These are phyloP conservation scores for Spodoptera littoralis DNA, from an alignment of 2,888 invertebrate species.

Conservation along the genomic window DNA sequence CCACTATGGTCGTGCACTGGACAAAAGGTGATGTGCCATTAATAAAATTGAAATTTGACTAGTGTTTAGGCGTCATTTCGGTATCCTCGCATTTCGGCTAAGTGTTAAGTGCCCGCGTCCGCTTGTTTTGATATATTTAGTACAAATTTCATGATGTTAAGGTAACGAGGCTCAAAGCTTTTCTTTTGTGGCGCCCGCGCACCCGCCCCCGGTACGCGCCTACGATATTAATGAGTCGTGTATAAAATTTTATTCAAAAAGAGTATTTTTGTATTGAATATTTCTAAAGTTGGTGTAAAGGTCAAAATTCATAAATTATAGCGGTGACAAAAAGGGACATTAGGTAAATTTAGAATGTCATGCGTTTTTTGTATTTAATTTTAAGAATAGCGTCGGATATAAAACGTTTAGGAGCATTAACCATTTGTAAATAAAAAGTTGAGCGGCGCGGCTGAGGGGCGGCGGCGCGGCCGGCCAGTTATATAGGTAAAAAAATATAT, in stretches of 20 bases:
- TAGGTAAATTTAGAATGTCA: conserved; percentile 88
- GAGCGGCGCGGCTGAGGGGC: conserved; percentile 71
- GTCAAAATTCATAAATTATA: conserved; percentile 89
- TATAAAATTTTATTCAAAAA: conserved; percentile 89
- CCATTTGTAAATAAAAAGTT: conserved; percentile 91
- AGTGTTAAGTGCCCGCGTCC: conserved; percentile 86
- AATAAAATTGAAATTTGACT: conserved; percentile 77
- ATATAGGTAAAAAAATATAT: conserved; percentile 89
- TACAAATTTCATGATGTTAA: conserved; percentile 89
- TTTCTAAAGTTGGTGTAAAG: conserved; percentile 90
- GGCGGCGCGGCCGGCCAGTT: conserved; percentile 76
- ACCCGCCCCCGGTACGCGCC: conserved; percentile 72
- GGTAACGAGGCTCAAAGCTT: conserved; percentile 89
- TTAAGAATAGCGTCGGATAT: conserved; percentile 90
- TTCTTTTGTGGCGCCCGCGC: conserved; percentile 82
- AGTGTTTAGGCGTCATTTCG: conserved; percentile 88
- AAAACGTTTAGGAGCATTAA: conserved; percentile 92
- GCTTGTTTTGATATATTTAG: conserved; percentile 88
- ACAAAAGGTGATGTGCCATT: conserved; percentile 60
- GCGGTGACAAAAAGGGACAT: conserved; percentile 85
- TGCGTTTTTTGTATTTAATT: conserved; percentile 90
- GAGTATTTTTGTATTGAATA: conserved; percentile 90
- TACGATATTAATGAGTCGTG: conserved; percentile 84
- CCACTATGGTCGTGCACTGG: conserved; percentile 59
- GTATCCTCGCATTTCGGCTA: conserved; percentile 89